phyloP scores from a whole-genome alignment of 2,113 vertebrate species.

The Bettongia penicillata region DNA sequence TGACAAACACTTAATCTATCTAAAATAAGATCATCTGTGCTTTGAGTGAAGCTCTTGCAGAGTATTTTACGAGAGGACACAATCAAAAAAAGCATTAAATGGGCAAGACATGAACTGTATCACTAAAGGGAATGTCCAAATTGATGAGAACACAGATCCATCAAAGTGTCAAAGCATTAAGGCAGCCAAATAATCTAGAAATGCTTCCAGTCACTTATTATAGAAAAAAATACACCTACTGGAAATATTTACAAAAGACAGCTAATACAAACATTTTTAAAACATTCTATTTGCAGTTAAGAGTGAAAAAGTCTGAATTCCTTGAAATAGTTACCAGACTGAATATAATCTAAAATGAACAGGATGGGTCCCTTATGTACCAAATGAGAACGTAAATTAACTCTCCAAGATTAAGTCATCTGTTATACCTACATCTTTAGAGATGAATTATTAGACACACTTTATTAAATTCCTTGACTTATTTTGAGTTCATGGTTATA shows the following conservation, averaged over 20 bases:
- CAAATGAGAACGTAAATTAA: constrained; percentile 15
- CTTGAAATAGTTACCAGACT: constrained; percentile 27
- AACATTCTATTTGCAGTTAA: constrained; percentile 54
- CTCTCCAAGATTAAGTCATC: constrained; percentile 40
- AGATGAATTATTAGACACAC: constrained; percentile 39
- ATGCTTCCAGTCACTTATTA: constrained; percentile 21
- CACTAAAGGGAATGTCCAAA: no score
- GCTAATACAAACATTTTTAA: constrained; percentile 45
- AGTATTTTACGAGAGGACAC: neutral
- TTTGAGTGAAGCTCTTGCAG: neutral
- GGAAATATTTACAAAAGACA: constrained; percentile 44
- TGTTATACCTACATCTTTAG: constrained; percentile 47
- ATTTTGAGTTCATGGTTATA: neutral
- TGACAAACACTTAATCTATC: neutral
- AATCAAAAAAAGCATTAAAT: neutral
- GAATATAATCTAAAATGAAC: constrained; percentile 31
- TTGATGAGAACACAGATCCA: neutral
- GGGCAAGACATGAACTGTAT: neutral
- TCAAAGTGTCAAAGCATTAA: constrained; percentile 41
- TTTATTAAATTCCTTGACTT: neutral
- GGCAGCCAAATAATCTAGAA: constrained; percentile 40
- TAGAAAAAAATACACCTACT: constrained; percentile 26
- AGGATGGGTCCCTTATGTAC: constrained; percentile 51
- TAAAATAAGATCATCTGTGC: neutral
- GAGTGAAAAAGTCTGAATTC: constrained; percentile 31